phyloP scores from a whole-genome alignment of 2,797 vertebrate genomes.

The Hyperoplus lanceolatus region DNA sequence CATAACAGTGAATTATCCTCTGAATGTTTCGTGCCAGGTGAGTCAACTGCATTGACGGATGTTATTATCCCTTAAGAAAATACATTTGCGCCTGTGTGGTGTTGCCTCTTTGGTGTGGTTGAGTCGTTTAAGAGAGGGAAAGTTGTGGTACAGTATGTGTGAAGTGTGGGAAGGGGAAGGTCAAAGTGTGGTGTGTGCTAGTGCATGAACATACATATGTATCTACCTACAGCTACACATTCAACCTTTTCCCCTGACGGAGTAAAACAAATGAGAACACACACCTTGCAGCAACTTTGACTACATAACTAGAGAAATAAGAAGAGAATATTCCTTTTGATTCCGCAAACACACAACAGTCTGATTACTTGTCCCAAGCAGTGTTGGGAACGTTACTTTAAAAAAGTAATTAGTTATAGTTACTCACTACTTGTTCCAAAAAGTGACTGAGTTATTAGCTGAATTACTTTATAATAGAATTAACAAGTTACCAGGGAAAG shows the following conservation, averaged over 20 bases:
- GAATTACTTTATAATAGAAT: too few relatives aligned
- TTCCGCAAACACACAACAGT: background rate
- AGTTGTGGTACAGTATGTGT: conserved; percentile 10
- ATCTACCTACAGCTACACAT: conserved; percentile 48
- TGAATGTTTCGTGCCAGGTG: conserved; percentile 59
- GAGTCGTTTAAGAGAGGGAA: conserved; percentile 19
- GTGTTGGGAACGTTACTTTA: too few relatives aligned
- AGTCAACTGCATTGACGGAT: conserved; percentile 43
- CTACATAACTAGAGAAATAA: background rate
- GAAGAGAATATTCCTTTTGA: background rate
- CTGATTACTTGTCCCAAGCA: background rate
- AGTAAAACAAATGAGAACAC: conserved; percentile 38
- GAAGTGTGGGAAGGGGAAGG: background rate
- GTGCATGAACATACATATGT: conserved; percentile 23
- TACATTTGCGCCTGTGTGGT: conserved; percentile 43
- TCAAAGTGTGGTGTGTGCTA: conserved; percentile 6
- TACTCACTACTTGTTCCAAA: too few relatives aligned
- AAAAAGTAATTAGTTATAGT: too few relatives aligned
- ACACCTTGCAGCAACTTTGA: conserved; percentile 23
- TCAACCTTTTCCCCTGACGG: conserved; percentile 33
- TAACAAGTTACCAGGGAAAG: too few relatives aligned
- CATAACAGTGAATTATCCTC: conserved; percentile 63
- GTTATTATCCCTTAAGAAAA: conserved; percentile 47
- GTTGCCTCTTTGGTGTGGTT: conserved; percentile 2
- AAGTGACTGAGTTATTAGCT: too few relatives aligned